phyloP scores from a whole-genome alignment of 2,888 invertebrate genomes.

The Hirtodrosophila alboralis region DNA sequence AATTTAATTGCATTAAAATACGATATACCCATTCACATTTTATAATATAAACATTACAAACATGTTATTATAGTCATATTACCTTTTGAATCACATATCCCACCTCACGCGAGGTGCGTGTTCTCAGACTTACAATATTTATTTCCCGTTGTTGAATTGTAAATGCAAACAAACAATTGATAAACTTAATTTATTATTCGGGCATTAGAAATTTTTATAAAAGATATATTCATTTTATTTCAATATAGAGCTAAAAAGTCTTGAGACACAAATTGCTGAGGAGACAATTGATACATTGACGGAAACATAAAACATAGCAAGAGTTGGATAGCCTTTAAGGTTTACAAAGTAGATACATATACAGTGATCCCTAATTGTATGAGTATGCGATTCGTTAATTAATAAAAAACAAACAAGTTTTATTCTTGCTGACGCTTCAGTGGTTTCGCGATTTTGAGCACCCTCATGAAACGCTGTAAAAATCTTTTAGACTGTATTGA shows the following conservation, averaged over 20 bases:
- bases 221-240: constrained; percentile 64
- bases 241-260: constrained; percentile 70
- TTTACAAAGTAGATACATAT: constrained; percentile 56
- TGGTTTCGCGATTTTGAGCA: constrained; percentile 51
- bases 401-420: constrained; percentile 72
- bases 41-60: too few relatives aligned
- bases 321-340: constrained; percentile 51
- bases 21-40: too few relatives aligned
- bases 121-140: neutral
- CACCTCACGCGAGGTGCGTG: constrained; percentile 9
- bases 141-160: constrained; percentile 39
- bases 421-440: constrained; percentile 64
- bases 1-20: too few relatives aligned
- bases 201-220: constrained; percentile 59
- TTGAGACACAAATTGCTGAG: constrained; percentile 51
- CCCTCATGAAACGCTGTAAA: constrained; percentile 56
- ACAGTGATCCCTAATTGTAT: constrained; percentile 68
- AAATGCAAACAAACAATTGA: constrained; percentile 48
- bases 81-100: neutral
- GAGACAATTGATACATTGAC: constrained; percentile 27
- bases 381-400: constrained; percentile 72
- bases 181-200: constrained; percentile 76
- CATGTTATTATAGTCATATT: neutral
- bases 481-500: constrained; percentile 80
- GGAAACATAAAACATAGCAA: constrained; percentile 31